Evolutionary conservation across 2,797 vertebrate genomes (phyloP), one percentile per base, ranked within the genome.

Genomic region (Amblyopsis hoosieri): DNA sequence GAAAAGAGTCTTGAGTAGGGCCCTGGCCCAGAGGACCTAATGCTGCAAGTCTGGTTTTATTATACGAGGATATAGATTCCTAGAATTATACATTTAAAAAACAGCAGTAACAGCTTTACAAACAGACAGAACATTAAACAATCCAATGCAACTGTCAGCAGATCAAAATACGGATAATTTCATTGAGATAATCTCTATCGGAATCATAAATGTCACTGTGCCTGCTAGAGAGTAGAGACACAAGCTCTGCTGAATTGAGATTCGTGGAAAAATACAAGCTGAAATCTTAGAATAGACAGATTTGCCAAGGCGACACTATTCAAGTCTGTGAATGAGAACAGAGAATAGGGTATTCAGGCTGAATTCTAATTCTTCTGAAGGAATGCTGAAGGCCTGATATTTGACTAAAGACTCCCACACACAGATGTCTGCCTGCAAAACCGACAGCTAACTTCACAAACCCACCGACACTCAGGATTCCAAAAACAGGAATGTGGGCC

Each of bases 281-380:
- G 57, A 57, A 42, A 64, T 69, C 51, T 62, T 48, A 81, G 54
- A 70, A 75, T 17, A 72, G 73, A 72, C 1, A 63, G 54, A 57
- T 76, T 48, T 74, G 66, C 65, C 61, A 76, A 59, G 71, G 74
- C 77, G 54, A 61, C 62, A 69, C 60, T 74, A 78, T 82, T 84
- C 72, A 84, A 58, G 29, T 74, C 29, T 75, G 14, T 17, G 72
- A 80, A 80, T 79, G 71, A 65, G 57, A 73, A 54, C 0, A 2
- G 0, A 71, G 56, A 79, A 70, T 60, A 51, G 61, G 55, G 60
- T 55, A 70, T 78, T 76, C 50, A 71, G 66, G 67, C 47, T 69
- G 48, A 52, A 80, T 71, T 63, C 60, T 61, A 54, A 79, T 62
- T 53, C 54, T 56, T 70, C 49, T 63, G 60, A 75, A 74, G 66